Evolutionary conservation across 2,888 invertebrate genomes (phyloP).

Genomic region (Magallana nippona): DNA sequence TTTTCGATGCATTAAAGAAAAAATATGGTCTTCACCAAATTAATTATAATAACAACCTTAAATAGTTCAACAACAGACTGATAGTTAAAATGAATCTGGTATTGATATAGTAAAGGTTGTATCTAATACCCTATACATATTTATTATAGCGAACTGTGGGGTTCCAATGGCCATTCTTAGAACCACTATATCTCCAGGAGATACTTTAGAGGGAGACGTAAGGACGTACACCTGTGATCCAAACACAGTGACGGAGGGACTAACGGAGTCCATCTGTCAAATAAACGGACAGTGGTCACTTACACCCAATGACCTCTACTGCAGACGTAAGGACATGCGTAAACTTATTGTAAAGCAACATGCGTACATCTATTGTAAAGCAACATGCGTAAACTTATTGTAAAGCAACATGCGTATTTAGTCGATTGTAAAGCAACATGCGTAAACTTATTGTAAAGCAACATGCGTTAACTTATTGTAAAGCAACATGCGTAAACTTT

Average conservation of each 20-base stretch:
- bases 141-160: slow-evolving; percentile 36
- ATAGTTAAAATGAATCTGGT: neutral
- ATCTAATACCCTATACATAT: neutral
- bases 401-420: neutral
- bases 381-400: neutral
- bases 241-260: slow-evolving; percentile 33
- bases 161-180: slow-evolving; percentile 30
- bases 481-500: neutral
- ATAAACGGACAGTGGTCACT: slow-evolving; percentile 31
- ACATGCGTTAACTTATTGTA: neutral
- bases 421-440: neutral
- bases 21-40: too few relatives aligned
- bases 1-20: too few relatives aligned
- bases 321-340: slow-evolving; percentile 10
- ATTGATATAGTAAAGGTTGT: neutral
- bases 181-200: neutral
- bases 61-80: too few relatives aligned
- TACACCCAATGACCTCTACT: slow-evolving; percentile 11
- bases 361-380: neutral
- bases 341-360: neutral
- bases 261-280: neutral
- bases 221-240: slow-evolving; percentile 7
- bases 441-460: neutral
- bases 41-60: too few relatives aligned
- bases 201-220: slow-evolving; percentile 8